Conservation (phyloP, 2,888 invertebrate genomes). For the Sarcophaga rosellei region DNA sequence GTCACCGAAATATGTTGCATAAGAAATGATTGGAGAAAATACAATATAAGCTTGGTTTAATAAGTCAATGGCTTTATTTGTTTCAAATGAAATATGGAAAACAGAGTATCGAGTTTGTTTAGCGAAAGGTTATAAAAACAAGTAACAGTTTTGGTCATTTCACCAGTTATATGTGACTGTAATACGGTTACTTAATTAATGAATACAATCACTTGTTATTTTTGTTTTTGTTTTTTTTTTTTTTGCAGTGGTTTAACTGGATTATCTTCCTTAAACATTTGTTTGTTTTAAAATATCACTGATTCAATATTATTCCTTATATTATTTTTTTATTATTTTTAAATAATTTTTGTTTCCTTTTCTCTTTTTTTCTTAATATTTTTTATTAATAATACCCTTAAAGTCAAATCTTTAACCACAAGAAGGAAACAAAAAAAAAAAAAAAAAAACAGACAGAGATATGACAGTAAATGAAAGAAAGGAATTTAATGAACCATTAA, state of each 20-base stretch:
- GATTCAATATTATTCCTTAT: no score
- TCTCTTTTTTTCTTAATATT: constrained; percentile 1
- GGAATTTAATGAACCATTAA: constrained; percentile 13
- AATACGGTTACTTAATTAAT: background rate
- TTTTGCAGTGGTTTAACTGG: constrained; percentile 4
- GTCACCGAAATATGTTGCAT: no score
- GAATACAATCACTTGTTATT: background rate
- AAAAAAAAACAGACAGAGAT: background rate
- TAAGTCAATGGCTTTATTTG: no score
- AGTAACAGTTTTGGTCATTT: background rate
- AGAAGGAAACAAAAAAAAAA: no score
- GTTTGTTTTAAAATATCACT: constrained; percentile 22
- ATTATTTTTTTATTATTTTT: constrained; percentile 17
- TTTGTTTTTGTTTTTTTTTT: background rate
- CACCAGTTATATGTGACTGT: background rate
- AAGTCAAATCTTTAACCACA: background rate
- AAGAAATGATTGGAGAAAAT: no score
- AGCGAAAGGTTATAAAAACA: background rate
- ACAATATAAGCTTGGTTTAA: no score
- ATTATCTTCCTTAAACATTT: constrained; percentile 50
- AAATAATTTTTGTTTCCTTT: constrained; percentile 3
- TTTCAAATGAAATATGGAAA: no score
- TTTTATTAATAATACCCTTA: background rate
- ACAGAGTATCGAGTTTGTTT: no score
- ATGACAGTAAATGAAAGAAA: background rate